Percentiles rank a stretch among this genome's conserved stretches.
Conservation (phyloP, 2,113 vertebrate genomes). For the Megaptera novaeangliae region DNA sequence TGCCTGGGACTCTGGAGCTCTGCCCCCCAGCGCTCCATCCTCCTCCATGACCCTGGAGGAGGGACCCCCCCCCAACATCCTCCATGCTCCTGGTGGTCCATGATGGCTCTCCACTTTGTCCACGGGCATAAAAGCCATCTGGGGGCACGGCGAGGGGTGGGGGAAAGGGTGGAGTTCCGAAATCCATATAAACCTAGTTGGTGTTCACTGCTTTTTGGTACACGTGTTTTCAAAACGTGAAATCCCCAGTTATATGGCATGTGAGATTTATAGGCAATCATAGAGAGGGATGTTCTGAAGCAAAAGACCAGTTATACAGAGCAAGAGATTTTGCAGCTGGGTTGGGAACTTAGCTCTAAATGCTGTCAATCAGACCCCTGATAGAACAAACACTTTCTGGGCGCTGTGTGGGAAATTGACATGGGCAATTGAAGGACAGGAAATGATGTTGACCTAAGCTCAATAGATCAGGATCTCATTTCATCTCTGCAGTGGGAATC, state of each 20-base stretch:
- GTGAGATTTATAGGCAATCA: neutral
- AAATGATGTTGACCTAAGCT: fast-evolving
- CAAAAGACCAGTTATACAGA: neutral
- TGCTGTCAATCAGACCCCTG: neutral
- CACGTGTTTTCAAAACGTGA: neutral
- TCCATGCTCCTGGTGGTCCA: fast-evolving
- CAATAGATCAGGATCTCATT: neutral
- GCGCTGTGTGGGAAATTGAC: fast-evolving
- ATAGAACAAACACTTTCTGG: fast-evolving
- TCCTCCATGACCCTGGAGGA: neutral
- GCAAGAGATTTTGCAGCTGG: neutral
- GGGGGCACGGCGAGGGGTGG: fast-evolving
- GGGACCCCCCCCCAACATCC: neutral
- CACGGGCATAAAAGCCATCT: neutral
- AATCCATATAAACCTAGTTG: fast-evolving
- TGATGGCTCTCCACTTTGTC: fast-evolving
- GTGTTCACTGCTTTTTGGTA: neutral
- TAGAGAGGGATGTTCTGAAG: neutral
- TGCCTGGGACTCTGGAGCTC: neutral
- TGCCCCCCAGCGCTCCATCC: neutral
- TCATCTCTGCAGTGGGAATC: neutral
- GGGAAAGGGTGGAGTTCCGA: neutral
- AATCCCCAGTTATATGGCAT: fast-evolving
- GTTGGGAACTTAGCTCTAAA: neutral
- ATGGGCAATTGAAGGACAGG: fast-evolving